Evolutionary conservation across 2,113 vertebrate species (phyloP).

Genomic region (Oreochromis tanganicae): DNA sequence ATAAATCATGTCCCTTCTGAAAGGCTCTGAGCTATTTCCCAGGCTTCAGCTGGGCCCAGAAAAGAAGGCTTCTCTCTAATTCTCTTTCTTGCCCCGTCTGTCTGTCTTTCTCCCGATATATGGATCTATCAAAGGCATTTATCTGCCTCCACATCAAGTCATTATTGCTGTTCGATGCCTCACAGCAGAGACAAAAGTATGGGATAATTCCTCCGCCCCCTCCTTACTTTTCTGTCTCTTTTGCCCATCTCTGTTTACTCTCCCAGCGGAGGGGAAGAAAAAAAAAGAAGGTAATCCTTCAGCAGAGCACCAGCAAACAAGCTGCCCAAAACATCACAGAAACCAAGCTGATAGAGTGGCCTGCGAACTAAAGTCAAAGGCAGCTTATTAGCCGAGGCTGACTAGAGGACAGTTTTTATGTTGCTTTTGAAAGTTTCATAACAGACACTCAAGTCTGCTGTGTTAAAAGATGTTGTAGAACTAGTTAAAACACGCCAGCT

Average conservation of each 20-base stretch:
- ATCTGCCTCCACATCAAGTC: background rate
- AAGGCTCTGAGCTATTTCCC: conserved; percentile 20
- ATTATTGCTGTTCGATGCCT: background rate
- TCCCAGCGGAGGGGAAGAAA: background rate
- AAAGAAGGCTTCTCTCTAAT: background rate
- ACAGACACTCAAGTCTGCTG: background rate
- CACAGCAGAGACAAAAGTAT: background rate
- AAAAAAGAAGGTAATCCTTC: background rate
- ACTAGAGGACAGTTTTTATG: background rate
- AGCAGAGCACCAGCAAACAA: background rate
- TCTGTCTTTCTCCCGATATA: background rate
- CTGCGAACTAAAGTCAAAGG: background rate
- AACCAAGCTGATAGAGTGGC: background rate
- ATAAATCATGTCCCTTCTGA: conserved; percentile 55
- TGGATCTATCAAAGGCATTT: background rate
- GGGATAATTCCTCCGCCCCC: background rate
- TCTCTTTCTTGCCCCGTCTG: background rate
- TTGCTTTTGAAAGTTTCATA: conserved; percentile 30
- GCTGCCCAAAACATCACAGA: background rate
- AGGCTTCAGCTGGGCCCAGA: background rate
- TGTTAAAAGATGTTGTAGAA: background rate
- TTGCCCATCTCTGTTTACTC: background rate
- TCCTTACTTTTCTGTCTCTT: background rate
- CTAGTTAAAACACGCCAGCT: background rate
- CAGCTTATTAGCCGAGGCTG: background rate